These are phyloP conservation scores for Mylabris phalerata DNA, from an alignment of 1,140 invertebrate species.

Conservation along the genomic window DNA sequence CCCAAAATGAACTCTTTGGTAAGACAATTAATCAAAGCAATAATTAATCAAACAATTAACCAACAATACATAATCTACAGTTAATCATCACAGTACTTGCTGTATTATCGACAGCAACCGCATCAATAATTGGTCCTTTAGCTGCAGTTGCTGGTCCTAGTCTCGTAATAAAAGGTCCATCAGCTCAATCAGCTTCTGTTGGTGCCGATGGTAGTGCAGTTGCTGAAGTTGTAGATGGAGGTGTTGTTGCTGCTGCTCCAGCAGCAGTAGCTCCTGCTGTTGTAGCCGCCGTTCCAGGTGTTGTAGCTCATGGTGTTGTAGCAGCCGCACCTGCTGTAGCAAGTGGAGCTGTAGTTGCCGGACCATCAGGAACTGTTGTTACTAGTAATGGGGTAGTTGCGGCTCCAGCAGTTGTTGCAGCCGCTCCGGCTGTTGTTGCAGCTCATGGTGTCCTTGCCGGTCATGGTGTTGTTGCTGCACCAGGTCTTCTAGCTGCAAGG, in stretches of 20 bases:
- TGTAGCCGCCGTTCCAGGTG: background rate
- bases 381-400: background rate
- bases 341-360: conserved; percentile 11
- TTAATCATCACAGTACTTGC: conserved; percentile 1
- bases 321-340: background rate
- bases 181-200: conserved; percentile 13
- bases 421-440: background rate
- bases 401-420: background rate
- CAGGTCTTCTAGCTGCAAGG: background rate
- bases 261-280: conserved; percentile 1
- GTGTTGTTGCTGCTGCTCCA: background rate
- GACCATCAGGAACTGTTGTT: conserved; percentile 20
- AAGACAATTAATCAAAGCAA: conserved; percentile 5
- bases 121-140: conserved; percentile 1
- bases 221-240: conserved; percentile 7
- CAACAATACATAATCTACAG: background rate
- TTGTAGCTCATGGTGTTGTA: conserved; percentile 4
- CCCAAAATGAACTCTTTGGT: conserved; percentile 20
- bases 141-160: conserved; percentile 5
- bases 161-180: conserved; percentile 22
- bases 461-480: background rate
- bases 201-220: conserved; percentile 27
- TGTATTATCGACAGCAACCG: conserved; percentile 3
- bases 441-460: background rate
- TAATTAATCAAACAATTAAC: background rate